Base-by-base conservation (phyloP, 2,888 invertebrate species). In the Lithophane semibrunnea region DNA sequence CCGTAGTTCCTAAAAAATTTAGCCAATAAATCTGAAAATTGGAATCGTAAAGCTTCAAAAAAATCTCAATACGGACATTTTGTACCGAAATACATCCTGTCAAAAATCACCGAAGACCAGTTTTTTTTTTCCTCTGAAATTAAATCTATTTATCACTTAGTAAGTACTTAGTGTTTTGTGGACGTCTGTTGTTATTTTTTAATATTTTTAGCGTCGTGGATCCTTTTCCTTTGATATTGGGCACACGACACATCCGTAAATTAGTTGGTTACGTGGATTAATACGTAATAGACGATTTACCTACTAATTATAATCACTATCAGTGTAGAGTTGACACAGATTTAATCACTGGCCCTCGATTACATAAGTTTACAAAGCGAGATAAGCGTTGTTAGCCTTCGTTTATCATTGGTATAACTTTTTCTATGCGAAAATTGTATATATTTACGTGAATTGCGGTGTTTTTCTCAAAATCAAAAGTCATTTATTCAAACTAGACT, bases 361-460 rank as follows among this genome's bases (percentile, higher is more conserved):
- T 71, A 70, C 29, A 29, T 29, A 29, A 69, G 49, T 75, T 80
- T 69, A 78, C 70, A 47, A 47, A 54, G 24, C 42, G n/a, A 66
- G 82, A 82, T 82, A 82, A 82, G 67, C 63, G 60, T 61, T 73
- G n/a, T 61, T 54, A 47, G 16, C 47, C 37, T 44, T 73, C 47
- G 49, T 44, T 73, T 80, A 52, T 77, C 64, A 71, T 49, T 78
- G 49, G 16, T 64, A 44, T 58, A 29, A 58, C 47, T 56, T 70
- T 71, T 64, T 77, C 63, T 64, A n/a, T 52, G 49, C 29, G 29
- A 18, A 49, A n/a, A 64, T 24, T 54, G 37, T 47, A 16, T 16
- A 29, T 18, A 16, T 18, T 58, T 49, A 73, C 16, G 9, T 54
- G 24, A 49, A 70, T 56, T 56, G 54, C 24, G 47, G n/a, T 24